phyloP scores from a whole-genome alignment of 2,113 vertebrate species.

The Silurus asotus region DNA sequence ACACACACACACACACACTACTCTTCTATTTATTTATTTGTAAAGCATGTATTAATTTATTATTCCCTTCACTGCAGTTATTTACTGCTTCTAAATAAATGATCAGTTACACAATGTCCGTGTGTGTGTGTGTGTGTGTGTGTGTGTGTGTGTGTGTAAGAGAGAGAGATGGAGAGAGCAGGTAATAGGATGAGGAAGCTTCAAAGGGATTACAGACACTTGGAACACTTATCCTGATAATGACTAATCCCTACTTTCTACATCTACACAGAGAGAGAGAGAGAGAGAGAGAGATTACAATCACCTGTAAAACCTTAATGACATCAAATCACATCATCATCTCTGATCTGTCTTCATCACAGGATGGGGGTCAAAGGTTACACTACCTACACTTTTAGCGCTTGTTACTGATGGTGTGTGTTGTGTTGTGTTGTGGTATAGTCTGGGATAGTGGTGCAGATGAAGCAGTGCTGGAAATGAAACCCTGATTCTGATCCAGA shows the following conservation, averaged over 20 bases:
- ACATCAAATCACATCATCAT: not conserved
- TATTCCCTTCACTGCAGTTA: not conserved
- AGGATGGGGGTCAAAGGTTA: not conserved
- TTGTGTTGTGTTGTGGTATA: not conserved
- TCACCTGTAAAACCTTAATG: not conserved
- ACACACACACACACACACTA: not conserved
- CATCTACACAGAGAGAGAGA: not conserved
- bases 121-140: not conserved
- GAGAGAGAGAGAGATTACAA: not conserved
- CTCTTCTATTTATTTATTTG: not conserved
- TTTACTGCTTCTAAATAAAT: not conserved
- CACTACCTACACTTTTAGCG: not conserved
- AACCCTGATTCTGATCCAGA: slow-evolving; percentile 3
- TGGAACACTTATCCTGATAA: slow-evolving; percentile 35
- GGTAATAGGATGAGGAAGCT: slow-evolving; percentile 56
- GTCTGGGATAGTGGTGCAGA: not conserved
- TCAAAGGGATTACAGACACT: slow-evolving; percentile 53
- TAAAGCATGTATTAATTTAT: not conserved
- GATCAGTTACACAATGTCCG: not conserved
- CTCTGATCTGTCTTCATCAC: not conserved
- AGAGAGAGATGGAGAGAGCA: not conserved
- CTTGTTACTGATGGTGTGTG: not conserved
- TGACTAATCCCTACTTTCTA: slow-evolving; percentile 43
- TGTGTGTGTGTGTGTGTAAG: not conserved
- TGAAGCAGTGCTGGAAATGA: not conserved